phyloP scores from a whole-genome alignment of 2,113 vertebrate species.

The Solea solea region DNA sequence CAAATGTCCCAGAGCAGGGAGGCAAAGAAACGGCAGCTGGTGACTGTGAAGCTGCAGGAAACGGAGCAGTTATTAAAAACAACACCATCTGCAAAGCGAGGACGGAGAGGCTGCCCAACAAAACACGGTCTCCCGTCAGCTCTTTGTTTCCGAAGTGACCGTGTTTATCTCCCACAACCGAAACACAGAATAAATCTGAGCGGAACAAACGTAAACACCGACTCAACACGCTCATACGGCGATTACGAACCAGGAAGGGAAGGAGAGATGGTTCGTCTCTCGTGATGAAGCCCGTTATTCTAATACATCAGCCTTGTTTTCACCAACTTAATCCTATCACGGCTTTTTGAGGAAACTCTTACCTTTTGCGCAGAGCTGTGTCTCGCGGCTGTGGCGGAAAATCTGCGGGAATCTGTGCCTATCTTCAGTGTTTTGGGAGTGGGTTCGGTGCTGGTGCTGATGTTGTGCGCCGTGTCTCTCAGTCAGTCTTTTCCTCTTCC shows the following conservation, averaged over 20 bases:
- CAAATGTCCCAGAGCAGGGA: slow-evolving; percentile 29
- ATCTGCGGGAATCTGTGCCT: neutral
- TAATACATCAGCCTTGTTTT: slow-evolving; percentile 7
- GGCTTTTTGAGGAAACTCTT: slow-evolving; percentile 51
- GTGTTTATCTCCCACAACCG: neutral
- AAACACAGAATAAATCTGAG: neutral
- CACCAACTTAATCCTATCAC: slow-evolving; percentile 51
- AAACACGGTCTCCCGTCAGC: neutral
- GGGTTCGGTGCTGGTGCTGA: slow-evolving; percentile 48
- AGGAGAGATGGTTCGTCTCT: slow-evolving; percentile 33
- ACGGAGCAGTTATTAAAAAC: slow-evolving; percentile 54
- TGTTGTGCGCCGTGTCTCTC: slow-evolving; percentile 47
- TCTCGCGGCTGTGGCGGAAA: neutral
- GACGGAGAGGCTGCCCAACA: slow-evolving; percentile 17
- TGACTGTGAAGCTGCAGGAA: slow-evolving; percentile 28
- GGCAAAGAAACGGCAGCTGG: slow-evolving; percentile 52
- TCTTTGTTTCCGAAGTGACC: neutral
- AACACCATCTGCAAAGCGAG: slow-evolving; percentile 69
- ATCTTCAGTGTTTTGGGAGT: neutral
- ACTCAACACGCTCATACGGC: slow-evolving; percentile 12
- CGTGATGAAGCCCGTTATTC: slow-evolving; percentile 24
- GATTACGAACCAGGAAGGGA: slow-evolving; percentile 42
- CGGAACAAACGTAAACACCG: slow-evolving; percentile 35
- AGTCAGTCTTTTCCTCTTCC: slow-evolving; percentile 37
- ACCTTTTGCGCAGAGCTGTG: slow-evolving; percentile 49